phyloP scores from a whole-genome alignment of 2,888 invertebrate genomes.

The Callyntrura guangdongensis region DNA sequence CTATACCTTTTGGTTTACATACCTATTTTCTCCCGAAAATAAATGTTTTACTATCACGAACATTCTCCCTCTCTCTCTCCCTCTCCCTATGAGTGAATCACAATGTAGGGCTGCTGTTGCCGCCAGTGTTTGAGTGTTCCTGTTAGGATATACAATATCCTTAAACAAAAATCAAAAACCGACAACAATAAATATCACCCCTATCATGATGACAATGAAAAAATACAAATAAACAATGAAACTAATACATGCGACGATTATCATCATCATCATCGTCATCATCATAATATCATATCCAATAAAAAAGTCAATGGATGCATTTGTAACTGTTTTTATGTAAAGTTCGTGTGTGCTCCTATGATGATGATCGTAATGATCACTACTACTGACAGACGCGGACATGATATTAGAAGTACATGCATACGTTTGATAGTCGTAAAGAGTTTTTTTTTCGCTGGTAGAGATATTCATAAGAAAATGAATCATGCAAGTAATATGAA shows the following conservation, averaged over 20 bases:
- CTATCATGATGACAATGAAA: conserved; percentile 43
- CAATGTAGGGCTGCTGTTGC: too few relatives aligned
- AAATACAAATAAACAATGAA: conserved; percentile 41
- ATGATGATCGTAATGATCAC: too few relatives aligned
- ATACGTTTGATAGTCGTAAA: neutral
- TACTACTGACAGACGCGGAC: neutral
- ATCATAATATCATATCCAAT: neutral
- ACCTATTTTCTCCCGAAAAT: conserved; percentile 43
- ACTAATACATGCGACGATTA: neutral
- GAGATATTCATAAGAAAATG: too few relatives aligned
- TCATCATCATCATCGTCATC: neutral
- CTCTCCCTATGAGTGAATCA: too few relatives aligned
- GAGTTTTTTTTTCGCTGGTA: too few relatives aligned
- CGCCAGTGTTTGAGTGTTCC: too few relatives aligned
- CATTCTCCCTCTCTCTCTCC: too few relatives aligned
- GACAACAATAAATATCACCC: conserved; percentile 34
- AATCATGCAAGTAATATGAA: conserved; percentile 10
- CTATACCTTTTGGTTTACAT: conserved; percentile 29
- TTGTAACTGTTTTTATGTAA: conserved; percentile 53
- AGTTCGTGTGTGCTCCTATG: conserved; percentile 44
- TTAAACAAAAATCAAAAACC: conserved; percentile 32
- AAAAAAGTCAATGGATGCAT: conserved; percentile 21
- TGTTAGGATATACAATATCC: too few relatives aligned
- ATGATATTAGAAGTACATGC: too few relatives aligned
- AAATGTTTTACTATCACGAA: conserved; percentile 60